Percentiles rank a stretch among this genome's conserved stretches.
phyloP scores from a whole-genome alignment of 2,888 invertebrate genomes.

The Torymus texanus region DNA sequence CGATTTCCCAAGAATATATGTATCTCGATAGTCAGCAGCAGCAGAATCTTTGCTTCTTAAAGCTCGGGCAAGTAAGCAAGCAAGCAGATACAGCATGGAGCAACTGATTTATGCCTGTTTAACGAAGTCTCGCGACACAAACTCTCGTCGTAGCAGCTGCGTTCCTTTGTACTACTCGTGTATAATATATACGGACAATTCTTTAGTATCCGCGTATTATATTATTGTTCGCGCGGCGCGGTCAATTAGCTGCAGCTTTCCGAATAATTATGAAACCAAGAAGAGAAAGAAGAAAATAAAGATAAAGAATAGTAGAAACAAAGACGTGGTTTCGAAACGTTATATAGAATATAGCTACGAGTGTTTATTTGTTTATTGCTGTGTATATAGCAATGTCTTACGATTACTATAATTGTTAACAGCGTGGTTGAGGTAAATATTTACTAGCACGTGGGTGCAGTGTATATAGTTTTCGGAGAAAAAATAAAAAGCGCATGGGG shows the following conservation, averaged over 20 bases:
- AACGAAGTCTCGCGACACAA: conserved; percentile 28
- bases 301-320: too few species aligned
- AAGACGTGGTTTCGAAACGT: neutral
- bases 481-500: too few species aligned
- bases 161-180: conserved; percentile 30
- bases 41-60: conserved; percentile 3
- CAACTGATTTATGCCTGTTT: conserved; percentile 45
- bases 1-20: too few species aligned
- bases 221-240: conserved; percentile 30
- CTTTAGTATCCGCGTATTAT: neutral
- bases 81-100: neutral
- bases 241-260: conserved; percentile 5
- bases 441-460: too few species aligned
- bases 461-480: too few species aligned
- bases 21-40: too few species aligned
- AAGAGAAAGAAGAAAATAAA: too few species aligned
- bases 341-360: neutral
- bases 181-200: conserved; percentile 17
- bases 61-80: neutral
- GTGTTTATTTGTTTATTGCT: too few species aligned
- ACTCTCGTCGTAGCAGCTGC: conserved; percentile 6
- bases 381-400: too few species aligned
- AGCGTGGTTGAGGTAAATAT: too few species aligned
- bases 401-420: too few species aligned
- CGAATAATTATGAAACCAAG: conserved; percentile 14